A percentile compares a stretch with the other conserved stretches of the same genome.
phyloP scores from a whole-genome alignment of 2,113 vertebrate genomes.

The Odontophorus gujanensis region DNA sequence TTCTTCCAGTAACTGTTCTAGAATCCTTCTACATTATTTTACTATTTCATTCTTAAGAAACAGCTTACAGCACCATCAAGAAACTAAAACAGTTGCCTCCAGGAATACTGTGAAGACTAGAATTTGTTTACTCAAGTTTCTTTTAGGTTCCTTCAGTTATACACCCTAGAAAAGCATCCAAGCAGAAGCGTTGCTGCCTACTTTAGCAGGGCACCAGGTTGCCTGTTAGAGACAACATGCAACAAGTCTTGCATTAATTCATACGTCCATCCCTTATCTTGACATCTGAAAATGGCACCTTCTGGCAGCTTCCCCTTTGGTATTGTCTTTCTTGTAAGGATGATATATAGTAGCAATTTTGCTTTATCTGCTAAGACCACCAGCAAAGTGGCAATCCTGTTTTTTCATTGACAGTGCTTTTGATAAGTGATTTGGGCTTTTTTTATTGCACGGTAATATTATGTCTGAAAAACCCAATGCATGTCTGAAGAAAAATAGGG shows the following conservation, averaged over 20 bases:
- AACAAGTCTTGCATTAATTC: slow-evolving; percentile 72
- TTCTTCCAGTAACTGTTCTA: not conserved
- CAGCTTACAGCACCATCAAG: not conserved
- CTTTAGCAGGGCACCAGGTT: slow-evolving; percentile 25
- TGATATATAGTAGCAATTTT: slow-evolving; percentile 68
- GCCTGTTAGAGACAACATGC: slow-evolving; percentile 52
- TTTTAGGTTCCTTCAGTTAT: not conserved
- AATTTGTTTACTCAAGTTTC: not conserved
- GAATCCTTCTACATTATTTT: not conserved
- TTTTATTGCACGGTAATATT: slow-evolving; percentile 25
- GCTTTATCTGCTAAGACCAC: slow-evolving; percentile 68
- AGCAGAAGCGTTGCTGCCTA: not conserved
- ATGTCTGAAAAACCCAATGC: not conserved
- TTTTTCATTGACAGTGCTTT: slow-evolving; percentile 47
- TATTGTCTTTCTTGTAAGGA: slow-evolving; percentile 63
- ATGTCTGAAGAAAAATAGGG: not conserved
- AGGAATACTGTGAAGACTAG: not conserved
- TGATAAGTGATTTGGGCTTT: slow-evolving; percentile 50
- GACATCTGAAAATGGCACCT: slow-evolving; percentile 71
- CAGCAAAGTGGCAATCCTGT: slow-evolving; percentile 46
- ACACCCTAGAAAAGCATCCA: not conserved
- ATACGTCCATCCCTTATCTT: slow-evolving; percentile 62
- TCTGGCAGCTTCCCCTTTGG: slow-evolving; percentile 65
- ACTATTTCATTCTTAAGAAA: not conserved
- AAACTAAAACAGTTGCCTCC: not conserved